phyloP scores from a whole-genome alignment of 2,113 vertebrate genomes.

The Brachypteracias leptosomus region DNA sequence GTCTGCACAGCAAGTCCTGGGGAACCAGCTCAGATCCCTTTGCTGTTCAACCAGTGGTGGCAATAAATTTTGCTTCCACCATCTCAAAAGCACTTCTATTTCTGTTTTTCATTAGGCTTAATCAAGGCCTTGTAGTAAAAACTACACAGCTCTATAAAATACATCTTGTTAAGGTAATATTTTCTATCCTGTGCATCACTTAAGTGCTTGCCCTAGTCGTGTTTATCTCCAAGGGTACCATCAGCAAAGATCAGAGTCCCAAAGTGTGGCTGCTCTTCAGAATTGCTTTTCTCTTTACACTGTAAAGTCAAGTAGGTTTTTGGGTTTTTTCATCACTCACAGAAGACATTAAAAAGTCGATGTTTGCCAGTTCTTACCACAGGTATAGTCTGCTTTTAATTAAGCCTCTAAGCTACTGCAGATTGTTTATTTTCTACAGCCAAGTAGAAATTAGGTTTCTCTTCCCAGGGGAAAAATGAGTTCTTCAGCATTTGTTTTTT shows the following conservation, averaged over 20 bases:
- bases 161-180: neutral
- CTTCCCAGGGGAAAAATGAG: neutral
- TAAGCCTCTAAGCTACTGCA: conserved; percentile 36
- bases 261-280: neutral
- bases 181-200: neutral
- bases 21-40: neutral
- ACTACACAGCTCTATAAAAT: neutral
- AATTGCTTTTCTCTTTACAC: neutral
- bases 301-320: neutral
- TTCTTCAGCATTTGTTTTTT: conserved; percentile 16
- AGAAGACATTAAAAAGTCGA: neutral
- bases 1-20: neutral
- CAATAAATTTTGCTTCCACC: neutral
- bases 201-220: neutral
- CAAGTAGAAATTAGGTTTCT: conserved; percentile 30
- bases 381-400: conserved; percentile 53
- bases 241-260: neutral
- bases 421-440: conserved; percentile 38
- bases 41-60: neutral
- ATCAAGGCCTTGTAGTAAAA: neutral
- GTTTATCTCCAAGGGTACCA: neutral
- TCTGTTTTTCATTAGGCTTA: neutral
- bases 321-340: neutral
- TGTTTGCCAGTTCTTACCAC: conserved; percentile 26
- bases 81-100: neutral